phyloP scores from a whole-genome alignment of 2,888 invertebrate genomes.

The Andrena bicolor region DNA sequence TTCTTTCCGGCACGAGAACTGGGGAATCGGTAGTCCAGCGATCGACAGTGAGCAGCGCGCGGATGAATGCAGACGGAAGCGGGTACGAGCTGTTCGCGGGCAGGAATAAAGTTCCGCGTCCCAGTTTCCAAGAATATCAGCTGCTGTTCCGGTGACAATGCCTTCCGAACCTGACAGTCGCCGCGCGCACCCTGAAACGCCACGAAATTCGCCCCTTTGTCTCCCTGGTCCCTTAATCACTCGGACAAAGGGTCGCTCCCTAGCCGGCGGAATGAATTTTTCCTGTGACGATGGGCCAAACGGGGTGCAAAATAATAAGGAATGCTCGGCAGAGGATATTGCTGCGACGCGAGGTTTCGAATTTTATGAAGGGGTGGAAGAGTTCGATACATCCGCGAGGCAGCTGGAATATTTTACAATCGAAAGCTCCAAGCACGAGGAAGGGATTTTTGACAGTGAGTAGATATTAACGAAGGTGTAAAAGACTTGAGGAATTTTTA shows the following conservation, averaged over 20 bases:
- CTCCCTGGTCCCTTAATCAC: slow-evolving; percentile 48
- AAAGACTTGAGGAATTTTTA: no score
- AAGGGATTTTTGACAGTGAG: no score
- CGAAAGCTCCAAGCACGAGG: no score
- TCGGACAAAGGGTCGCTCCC: slow-evolving; percentile 25
- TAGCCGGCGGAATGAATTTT: no score
- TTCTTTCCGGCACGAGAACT: not conserved
- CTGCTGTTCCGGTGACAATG: slow-evolving; percentile 64
- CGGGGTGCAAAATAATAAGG: no score
- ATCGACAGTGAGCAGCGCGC: slow-evolving; percentile 29
- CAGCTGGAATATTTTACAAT: no score
- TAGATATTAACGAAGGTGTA: no score
- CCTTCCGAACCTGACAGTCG: slow-evolving; percentile 53
- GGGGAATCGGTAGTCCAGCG: not conserved
- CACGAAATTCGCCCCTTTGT: slow-evolving; percentile 49
- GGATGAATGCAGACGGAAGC: slow-evolving; percentile 51
- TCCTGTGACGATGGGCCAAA: no score
- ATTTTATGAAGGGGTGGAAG: no score
- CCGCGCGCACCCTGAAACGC: slow-evolving; percentile 29
- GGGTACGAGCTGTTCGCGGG: slow-evolving; percentile 41
- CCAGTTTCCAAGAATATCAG: slow-evolving; percentile 77
- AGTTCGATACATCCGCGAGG: no score
- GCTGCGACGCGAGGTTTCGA: no score
- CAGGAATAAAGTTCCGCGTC: slow-evolving; percentile 69
- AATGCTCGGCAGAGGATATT: no score